phyloP scores from a whole-genome alignment of 2,797 vertebrate species.

The Alosa sapidissima region DNA sequence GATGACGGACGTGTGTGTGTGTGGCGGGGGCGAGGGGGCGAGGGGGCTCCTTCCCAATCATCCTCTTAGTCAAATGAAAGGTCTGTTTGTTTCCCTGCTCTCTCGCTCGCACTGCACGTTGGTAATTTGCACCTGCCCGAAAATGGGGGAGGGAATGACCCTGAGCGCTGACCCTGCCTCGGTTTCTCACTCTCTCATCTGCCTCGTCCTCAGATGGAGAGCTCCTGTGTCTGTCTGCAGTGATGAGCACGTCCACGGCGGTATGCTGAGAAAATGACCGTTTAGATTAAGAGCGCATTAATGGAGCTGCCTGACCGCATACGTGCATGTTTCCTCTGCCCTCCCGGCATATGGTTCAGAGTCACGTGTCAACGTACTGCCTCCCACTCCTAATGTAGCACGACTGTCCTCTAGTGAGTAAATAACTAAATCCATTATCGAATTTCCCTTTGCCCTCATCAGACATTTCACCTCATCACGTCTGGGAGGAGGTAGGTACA shows the following conservation, averaged over 20 bases:
- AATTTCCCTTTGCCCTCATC: background rate
- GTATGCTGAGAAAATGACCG: background rate
- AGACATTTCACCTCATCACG: background rate
- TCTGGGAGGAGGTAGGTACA: background rate
- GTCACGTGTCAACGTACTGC: background rate
- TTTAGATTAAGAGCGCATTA: background rate
- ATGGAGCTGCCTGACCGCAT: background rate
- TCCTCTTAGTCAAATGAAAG: constrained; percentile 20
- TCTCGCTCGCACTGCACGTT: background rate
- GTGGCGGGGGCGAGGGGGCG: background rate
- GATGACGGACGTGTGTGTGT: constrained; percentile 15
- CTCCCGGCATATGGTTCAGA: no score
- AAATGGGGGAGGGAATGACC: constrained; percentile 13
- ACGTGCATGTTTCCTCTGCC: background rate
- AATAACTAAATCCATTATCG: background rate
- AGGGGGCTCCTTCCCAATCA: background rate
- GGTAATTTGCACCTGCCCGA: constrained; percentile 10
- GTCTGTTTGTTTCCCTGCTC: constrained; percentile 3
- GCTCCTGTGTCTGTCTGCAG: background rate
- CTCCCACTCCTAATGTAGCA: background rate
- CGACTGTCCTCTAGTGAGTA: background rate
- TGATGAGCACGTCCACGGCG: background rate
- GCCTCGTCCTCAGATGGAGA: background rate
- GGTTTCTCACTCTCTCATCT: background rate
- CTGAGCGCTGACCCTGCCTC: background rate